phyloP scores from a whole-genome alignment of 2,797 vertebrate genomes.

The Potorous gilbertii region DNA sequence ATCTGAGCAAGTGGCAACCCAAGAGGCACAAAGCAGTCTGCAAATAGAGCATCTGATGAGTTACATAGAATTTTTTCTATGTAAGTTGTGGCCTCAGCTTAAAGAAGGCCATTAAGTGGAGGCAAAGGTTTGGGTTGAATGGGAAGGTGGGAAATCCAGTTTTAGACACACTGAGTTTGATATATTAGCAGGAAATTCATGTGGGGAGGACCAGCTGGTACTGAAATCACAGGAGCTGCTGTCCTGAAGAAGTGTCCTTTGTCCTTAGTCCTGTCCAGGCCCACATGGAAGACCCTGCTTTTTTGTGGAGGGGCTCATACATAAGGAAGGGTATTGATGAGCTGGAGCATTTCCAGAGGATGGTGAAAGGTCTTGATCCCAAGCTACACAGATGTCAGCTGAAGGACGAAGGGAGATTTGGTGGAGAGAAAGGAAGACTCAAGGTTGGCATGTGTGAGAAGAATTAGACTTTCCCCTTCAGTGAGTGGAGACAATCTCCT shows the following conservation, averaged over 20 bases:
- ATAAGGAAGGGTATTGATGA: background rate
- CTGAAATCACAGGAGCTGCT: background rate
- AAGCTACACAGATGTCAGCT: background rate
- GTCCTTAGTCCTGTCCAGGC: no score
- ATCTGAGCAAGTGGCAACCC: slow-evolving; percentile 52
- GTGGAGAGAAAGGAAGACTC: background rate
- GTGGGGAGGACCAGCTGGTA: background rate
- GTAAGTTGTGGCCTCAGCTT: no score
- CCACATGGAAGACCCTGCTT: background rate
- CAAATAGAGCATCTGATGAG: slow-evolving; percentile 15
- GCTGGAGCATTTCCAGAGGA: background rate
- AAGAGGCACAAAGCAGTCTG: background rate
- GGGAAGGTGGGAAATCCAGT: background rate
- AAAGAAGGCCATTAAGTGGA: background rate
- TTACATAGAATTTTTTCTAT: slow-evolving; percentile 63
- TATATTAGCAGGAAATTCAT: background rate
- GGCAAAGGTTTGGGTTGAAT: background rate
- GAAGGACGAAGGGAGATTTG: background rate
- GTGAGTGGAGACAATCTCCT: no score
- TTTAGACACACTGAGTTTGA: background rate
- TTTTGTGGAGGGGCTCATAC: no score
- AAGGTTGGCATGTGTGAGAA: background rate
- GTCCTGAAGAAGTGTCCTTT: background rate
- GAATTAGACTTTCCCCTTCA: background rate
- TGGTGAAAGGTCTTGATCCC: background rate